These are phyloP conservation scores for Neoaliturus tenellus DNA, from an alignment of 2,888 invertebrate genomes.

Conservation along the genomic window DNA sequence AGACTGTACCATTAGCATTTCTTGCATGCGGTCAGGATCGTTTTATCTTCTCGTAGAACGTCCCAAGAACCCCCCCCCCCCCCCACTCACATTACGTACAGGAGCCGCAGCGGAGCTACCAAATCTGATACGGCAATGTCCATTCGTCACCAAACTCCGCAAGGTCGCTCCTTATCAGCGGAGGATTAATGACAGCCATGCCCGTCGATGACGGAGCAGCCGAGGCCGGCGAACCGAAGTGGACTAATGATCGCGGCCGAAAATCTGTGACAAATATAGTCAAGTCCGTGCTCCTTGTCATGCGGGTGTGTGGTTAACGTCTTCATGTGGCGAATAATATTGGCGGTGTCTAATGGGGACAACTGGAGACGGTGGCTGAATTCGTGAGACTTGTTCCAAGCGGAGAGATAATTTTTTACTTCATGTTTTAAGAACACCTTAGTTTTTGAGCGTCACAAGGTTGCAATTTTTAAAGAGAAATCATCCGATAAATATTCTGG, in stretches of 20 bases:
- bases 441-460: too few relatives aligned
- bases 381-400: too few relatives aligned
- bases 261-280: not conserved
- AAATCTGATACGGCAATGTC: not conserved
- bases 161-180: not conserved
- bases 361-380: too few relatives aligned
- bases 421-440: too few relatives aligned
- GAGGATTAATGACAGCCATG: not conserved
- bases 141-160: not conserved
- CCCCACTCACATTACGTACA: not conserved
- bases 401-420: too few relatives aligned
- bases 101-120: not conserved
- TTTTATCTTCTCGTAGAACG: too few relatives aligned
- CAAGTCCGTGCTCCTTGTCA: not conserved
- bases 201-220: not conserved
- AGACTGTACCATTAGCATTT: too few relatives aligned
- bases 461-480: too few relatives aligned
- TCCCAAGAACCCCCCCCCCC: too few relatives aligned
- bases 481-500: too few relatives aligned
- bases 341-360: not conserved
- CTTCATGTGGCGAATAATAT: not conserved
- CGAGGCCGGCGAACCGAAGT: not conserved
- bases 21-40: too few relatives aligned
- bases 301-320: not conserved
- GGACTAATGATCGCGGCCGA: not conserved